Evolutionary conservation across 2,113 vertebrate genomes (phyloP).

Genomic region (Tinamus guttatus): DNA sequence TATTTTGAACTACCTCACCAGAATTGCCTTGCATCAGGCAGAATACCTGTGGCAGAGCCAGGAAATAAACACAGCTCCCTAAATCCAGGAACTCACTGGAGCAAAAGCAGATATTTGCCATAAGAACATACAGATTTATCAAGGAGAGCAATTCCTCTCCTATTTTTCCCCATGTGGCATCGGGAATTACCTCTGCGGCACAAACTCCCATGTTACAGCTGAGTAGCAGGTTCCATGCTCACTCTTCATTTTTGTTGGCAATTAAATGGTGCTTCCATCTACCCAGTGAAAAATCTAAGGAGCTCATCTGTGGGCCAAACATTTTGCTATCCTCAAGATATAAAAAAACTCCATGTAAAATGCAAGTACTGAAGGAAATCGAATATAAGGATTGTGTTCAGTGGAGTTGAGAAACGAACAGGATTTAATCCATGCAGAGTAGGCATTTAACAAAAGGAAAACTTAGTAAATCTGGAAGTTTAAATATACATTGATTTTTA

Average conservation of each 20-base stretch:
- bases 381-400: background rate
- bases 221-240: background rate
- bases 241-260: background rate
- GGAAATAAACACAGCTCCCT: background rate
- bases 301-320: background rate
- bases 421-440: background rate
- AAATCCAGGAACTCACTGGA: background rate
- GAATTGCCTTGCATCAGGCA: background rate
- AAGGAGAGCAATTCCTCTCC: background rate
- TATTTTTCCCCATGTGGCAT: background rate
- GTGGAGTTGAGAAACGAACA: background rate
- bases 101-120: background rate
- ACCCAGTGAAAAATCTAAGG: fast-evolving
- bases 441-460: background rate
- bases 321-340: fast-evolving
- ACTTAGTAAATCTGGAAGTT: background rate
- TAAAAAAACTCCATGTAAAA: background rate
- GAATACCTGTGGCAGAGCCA: background rate
- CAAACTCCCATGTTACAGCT: background rate
- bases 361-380: background rate
- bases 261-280: background rate
- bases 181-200: background rate
- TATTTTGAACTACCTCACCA: background rate
- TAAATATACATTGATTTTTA: background rate
- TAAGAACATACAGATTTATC: background rate